These are phyloP conservation scores for Xenentodon cancila DNA, from an alignment of 2,797 vertebrate species.

Conservation along the genomic window DNA sequence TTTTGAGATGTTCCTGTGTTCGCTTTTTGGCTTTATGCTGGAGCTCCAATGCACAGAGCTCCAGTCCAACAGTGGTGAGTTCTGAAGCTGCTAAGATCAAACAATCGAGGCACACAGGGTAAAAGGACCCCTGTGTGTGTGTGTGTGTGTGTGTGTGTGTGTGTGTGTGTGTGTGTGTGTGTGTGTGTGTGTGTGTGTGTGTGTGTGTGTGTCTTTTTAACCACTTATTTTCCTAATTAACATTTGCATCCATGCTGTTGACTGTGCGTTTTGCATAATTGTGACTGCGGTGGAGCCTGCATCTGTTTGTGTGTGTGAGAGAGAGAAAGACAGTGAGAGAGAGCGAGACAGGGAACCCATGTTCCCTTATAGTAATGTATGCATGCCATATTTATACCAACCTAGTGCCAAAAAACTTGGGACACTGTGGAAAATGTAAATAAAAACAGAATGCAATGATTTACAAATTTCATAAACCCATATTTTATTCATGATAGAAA, in stretches of 20 bases:
- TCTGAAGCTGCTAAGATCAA: conserved; percentile 62
- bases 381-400: not conserved
- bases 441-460: no score
- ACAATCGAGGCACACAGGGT: conserved; percentile 54
- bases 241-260: conserved; percentile 16
- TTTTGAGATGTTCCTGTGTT: conserved; percentile 61
- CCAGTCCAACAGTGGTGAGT: conserved; percentile 53
- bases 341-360: no score
- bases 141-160: conserved; percentile 3
- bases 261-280: conserved; percentile 35
- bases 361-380: not conserved
- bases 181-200: conserved; percentile 19
- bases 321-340: no score
- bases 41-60: conserved; percentile 59
- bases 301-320: conserved; percentile 7
- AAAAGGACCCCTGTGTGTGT: conserved; percentile 26
- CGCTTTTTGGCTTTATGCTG: conserved; percentile 58
- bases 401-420: no score
- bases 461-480: no score
- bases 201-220: conserved; percentile 7
- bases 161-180: conserved; percentile 12
- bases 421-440: no score
- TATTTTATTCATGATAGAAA: no score
- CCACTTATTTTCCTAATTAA: conserved; percentile 8
- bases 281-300: conserved; percentile 11